A percentile compares a stretch with the other conserved stretches of the same genome.
These are phyloP conservation scores for Amaurobius ferox DNA, from an alignment of 2,888 invertebrate species.

Conservation along the genomic window DNA sequence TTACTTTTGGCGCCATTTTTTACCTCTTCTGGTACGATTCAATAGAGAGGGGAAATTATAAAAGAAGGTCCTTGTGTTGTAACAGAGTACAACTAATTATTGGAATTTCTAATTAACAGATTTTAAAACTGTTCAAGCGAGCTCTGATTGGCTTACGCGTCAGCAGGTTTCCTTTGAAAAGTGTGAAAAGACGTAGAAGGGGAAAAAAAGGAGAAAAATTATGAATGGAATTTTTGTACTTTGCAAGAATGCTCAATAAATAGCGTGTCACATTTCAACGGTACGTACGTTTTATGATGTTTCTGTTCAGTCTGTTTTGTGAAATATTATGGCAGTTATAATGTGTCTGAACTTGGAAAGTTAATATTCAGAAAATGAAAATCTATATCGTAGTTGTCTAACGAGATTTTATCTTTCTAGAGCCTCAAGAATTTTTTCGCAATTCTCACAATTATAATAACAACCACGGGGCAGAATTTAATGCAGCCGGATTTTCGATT, in stretches of 20 bases:
- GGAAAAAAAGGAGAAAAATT: slow-evolving; percentile 6
- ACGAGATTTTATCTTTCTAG: too few species aligned
- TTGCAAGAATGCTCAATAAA: background rate
- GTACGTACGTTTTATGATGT: too few species aligned
- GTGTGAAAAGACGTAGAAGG: slow-evolving; percentile 7
- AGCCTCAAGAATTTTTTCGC: too few species aligned
- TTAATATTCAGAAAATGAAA: too few species aligned
- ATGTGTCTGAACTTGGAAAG: too few species aligned
- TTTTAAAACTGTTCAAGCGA: slow-evolving; percentile 67
- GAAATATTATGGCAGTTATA: too few species aligned
- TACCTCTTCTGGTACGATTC: background rate
- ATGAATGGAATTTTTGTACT: background rate
- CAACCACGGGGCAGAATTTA: too few species aligned
- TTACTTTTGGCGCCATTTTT: slow-evolving; percentile 13
- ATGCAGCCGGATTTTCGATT: too few species aligned
- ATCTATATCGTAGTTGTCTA: too few species aligned
- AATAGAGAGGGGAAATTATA: slow-evolving; percentile 38
- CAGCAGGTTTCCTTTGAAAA: slow-evolving; percentile 24
- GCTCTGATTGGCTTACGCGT: slow-evolving; percentile 62
- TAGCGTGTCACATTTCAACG: background rate
- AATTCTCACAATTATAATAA: too few species aligned
- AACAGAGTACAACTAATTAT: slow-evolving; percentile 56
- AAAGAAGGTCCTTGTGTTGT: background rate
- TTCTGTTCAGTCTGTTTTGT: too few species aligned
- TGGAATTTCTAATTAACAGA: slow-evolving; percentile 72